Evolutionary conservation across 2,888 invertebrate genomes (phyloP), one percentile per base, ranked within the genome.

Genomic region (Himalopsyche anomala): DNA sequence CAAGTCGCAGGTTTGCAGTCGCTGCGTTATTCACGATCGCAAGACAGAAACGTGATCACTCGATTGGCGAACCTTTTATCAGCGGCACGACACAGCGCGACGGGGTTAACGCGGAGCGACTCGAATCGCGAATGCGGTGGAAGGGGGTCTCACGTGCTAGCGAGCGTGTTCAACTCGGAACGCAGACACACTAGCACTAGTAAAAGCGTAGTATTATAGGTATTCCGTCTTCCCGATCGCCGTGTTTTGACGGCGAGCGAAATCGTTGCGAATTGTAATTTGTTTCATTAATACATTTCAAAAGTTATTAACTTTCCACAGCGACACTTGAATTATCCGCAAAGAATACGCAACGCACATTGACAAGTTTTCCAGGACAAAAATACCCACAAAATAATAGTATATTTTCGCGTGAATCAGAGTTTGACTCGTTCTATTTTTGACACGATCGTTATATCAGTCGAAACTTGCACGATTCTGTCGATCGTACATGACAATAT

Each of bases 91-190:
- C 42, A 28, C 80, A 17, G 51, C 45, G 82, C 38, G 55, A 56
- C 54, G 12, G 51, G 45, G 28, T n/a, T 51, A 19, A 28, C 12
- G 42, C 38, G 45, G 28, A n/a, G 82, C 38, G 56, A 81, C 19
- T 42, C 19, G 19, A 81, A 81, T 51, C 19, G 17, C 19, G 19
- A 81, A 81, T 51, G 42, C 80, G 54, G 51, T 9, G 80, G 80
- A 12, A 36, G 80, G 84, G 80, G 80, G 84, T 8, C 82, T 85
- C 85, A 85, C 85, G 85, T 85, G 85, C 74, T 38, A n/a, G 19
- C 82, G 79, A 82, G 85, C 82, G 85, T 85, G 85, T 45, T 42
- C 79, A 19, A 54, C 19, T 42, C 62, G 11, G 6, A 40, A 51
- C 56, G 11, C 56, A 82, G 36, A 36, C 45, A n/a, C 62, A 82